A percentile compares a stretch with the other conserved stretches of the same genome.
phyloP scores from a whole-genome alignment of 2,888 invertebrate genomes.

The Galerucella nymphaeae region DNA sequence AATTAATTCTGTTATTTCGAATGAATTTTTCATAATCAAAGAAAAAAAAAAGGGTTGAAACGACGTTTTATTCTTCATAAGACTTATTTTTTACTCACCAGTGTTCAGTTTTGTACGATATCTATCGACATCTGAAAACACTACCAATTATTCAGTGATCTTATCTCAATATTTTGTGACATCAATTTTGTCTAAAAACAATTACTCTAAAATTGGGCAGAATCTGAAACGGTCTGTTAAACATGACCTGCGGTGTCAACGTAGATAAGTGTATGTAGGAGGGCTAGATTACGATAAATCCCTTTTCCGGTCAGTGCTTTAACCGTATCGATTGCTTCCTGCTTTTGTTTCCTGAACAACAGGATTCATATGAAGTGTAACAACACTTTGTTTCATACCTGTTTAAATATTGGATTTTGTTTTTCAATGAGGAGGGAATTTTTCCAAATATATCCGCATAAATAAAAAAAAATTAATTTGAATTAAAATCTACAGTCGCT shows the following conservation, averaged over 20 bases:
- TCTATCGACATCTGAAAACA: too few species aligned
- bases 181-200: neutral
- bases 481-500: too few species aligned
- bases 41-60: too few species aligned
- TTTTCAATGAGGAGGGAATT: neutral
- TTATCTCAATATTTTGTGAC: too few species aligned
- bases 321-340: constrained; percentile 47
- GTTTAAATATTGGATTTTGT: neutral
- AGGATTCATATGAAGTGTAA: constrained; percentile 8
- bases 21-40: too few species aligned
- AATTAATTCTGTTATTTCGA: too few species aligned
- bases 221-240: constrained; percentile 25
- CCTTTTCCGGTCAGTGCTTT: constrained; percentile 47
- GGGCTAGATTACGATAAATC: constrained; percentile 47
- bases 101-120: too few species aligned
- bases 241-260: constrained; percentile 18
- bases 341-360: constrained; percentile 40
- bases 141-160: too few species aligned
- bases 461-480: too few species aligned
- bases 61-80: too few species aligned
- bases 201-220: neutral
- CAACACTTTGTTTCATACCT: neutral
- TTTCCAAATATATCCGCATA: neutral
- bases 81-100: too few species aligned
- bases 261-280: constrained; percentile 36